Conservation (phyloP, 2,888 invertebrate species). For the Polia nebulosa region DNA sequence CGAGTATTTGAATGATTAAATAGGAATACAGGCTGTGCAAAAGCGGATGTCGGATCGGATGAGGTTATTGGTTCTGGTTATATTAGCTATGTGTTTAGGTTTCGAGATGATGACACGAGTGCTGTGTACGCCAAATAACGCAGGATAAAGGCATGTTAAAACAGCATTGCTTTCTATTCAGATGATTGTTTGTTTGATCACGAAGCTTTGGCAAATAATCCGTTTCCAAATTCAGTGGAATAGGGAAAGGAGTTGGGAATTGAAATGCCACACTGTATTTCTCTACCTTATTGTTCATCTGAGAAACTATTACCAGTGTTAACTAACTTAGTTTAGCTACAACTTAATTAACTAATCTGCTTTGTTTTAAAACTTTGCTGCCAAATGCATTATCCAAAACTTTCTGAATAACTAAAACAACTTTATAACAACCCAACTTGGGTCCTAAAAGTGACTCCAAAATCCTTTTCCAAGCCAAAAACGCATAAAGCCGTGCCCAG, state of each 20-base stretch:
- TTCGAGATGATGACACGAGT: not conserved
- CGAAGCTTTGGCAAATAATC: not conserved
- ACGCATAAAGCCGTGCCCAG: conserved; percentile 53
- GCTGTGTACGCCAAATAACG: not conserved
- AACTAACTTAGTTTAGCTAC: not conserved
- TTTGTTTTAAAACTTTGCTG: not conserved
- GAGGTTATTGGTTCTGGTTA: conserved; percentile 37
- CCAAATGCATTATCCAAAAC: conserved; percentile 39
- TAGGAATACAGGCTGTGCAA: conserved; percentile 37
- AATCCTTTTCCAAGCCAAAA: conserved; percentile 54
- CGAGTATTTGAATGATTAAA: conserved; percentile 55
- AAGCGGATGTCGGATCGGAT: conserved; percentile 24
- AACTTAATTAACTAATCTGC: conserved; percentile 11
- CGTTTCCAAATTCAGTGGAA: not conserved
- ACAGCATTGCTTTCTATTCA: not conserved
- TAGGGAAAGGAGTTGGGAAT: not conserved
- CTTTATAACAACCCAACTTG: conserved; percentile 43
- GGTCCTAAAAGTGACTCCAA: conserved; percentile 43
- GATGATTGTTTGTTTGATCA: not conserved
- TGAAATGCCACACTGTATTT: not conserved
- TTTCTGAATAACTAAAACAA: conserved; percentile 33
- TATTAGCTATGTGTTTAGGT: conserved; percentile 21
- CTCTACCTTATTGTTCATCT: too few relatives aligned
- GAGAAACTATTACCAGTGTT: not conserved
- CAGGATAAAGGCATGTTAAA: not conserved